These are phyloP conservation scores for Perccottus glenii DNA, from an alignment of 2,113 vertebrate genomes.

Conservation along the genomic window DNA sequence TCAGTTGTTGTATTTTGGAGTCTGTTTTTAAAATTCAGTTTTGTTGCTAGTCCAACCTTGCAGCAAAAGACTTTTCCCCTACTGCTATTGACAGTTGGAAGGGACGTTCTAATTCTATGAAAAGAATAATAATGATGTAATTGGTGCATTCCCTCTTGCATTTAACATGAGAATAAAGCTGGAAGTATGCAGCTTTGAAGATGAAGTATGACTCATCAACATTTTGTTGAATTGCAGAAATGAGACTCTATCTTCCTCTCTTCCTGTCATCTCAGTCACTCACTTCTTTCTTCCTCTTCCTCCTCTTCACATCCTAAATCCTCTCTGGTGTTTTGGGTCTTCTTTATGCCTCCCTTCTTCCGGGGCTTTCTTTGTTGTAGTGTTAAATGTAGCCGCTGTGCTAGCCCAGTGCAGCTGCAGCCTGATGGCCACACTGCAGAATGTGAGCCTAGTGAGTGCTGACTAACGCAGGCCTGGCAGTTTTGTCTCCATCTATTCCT, in stretches of 20 bases:
- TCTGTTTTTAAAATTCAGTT: not conserved
- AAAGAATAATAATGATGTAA: conserved; percentile 19
- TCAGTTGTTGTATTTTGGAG: not conserved
- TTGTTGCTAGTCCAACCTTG: not conserved
- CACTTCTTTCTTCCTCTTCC: not conserved
- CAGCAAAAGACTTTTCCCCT: not conserved
- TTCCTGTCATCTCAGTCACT: conserved; percentile 30
- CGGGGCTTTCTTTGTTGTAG: conserved; percentile 19
- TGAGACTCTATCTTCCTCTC: conserved; percentile 27
- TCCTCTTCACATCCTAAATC: conserved; percentile 32
- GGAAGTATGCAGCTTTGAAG: not conserved
- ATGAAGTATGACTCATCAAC: conserved; percentile 16
- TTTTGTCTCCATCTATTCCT: conserved; percentile 41
- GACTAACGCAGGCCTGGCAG: conserved; percentile 45
- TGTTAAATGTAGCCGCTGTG: conserved; percentile 20
- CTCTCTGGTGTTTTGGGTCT: conserved; percentile 29
- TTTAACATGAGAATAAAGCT: conserved; percentile 14
- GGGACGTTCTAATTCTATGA: not conserved
- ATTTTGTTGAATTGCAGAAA: conserved; percentile 27
- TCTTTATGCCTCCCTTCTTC: conserved; percentile 48
- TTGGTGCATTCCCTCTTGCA: conserved; percentile 14
- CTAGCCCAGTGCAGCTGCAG: conserved; percentile 30
- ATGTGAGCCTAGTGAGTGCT: conserved; percentile 30
- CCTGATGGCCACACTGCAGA: conserved; percentile 33
- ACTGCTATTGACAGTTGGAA: not conserved